phyloP scores from a whole-genome alignment of 2,888 invertebrate species.

The Lottia scabra region DNA sequence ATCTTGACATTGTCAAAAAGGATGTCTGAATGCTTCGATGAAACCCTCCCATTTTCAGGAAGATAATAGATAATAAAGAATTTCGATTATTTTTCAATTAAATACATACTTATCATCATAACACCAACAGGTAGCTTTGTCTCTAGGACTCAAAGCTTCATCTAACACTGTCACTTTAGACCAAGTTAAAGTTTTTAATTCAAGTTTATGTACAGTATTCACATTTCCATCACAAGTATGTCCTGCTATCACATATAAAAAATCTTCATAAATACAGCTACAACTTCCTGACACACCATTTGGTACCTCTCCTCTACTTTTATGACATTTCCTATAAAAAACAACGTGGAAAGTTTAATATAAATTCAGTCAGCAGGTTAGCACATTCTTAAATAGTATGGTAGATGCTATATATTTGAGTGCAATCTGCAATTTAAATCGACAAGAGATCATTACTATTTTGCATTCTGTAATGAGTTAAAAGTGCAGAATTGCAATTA shows the following conservation, averaged over 20 bases:
- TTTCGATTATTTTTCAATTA: too few relatives aligned
- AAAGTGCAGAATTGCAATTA: too few relatives aligned
- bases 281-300: slow-evolving; percentile 60
- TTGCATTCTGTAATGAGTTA: too few relatives aligned
- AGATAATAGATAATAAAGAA: too few relatives aligned
- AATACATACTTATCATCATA: slow-evolving; percentile 52
- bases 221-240: slow-evolving; percentile 53
- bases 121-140: slow-evolving; percentile 57
- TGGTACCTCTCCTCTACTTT: slow-evolving; percentile 50
- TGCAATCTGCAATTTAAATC: too few relatives aligned
- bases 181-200: slow-evolving; percentile 58
- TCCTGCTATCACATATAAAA: slow-evolving; percentile 66
- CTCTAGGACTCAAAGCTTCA: slow-evolving; percentile 56
- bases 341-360: neutral
- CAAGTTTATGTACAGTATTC: slow-evolving; percentile 54
- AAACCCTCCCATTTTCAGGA: too few relatives aligned
- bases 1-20: too few relatives aligned
- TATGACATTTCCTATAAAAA: slow-evolving; percentile 31
- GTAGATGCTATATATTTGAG: too few relatives aligned
- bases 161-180: slow-evolving; percentile 31
- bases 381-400: too few relatives aligned
- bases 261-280: slow-evolving; percentile 49
- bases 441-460: too few relatives aligned
- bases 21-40: too few relatives aligned
- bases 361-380: too few relatives aligned